Evolutionary conservation across 1,140 invertebrate genomes (phyloP), one percentile per base, ranked within the genome.

Genomic region (Parapsyche elsis): DNA sequence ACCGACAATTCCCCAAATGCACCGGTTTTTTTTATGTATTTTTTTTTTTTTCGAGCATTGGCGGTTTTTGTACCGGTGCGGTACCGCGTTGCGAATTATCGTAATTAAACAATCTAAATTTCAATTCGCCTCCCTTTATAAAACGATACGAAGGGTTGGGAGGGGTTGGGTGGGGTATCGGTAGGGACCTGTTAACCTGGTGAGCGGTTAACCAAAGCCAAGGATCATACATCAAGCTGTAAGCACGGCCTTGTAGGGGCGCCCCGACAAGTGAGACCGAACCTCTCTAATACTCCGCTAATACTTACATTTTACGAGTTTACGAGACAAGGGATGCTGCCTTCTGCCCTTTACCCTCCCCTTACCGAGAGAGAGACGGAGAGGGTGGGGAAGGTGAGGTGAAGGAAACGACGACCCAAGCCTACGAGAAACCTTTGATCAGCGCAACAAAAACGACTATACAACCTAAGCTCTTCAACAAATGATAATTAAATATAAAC

Each of bases 261-360:
- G 9, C 76, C 59, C 21, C 38, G 61, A 77, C 44, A 71, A 78
- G 77, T 49, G 77, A 71, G 64, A 71, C 77, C 77, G 77, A 76
- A 73, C 81, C 81, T 80, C 77, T 82, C 77, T 82, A 82, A 80
- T 82, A 80, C 74, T 74, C 30, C 71, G 79, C 81, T 82, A 82
- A 82, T 80, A 80, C 81, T 80, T 82, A 82, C 81, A 82, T 76
- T 82, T 82, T 82, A 82, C 81, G 79, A 82, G 81, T 79, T 79
- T 79, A 79, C 81, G 76, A 80, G 71, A 67, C 49, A 67, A 64
- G 71, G 79, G 71, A 26, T 73, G 79, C 71, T 79, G 71, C 64
- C 61, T 73, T 59, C 71, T 79, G 78, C 78, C 78, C 71, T 79
- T 61, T 71, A 38, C 12, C 49, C 78, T 30, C 46, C 71, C 46